These are phyloP conservation scores for Cyclophora punctaria DNA, from an alignment of 2,888 invertebrate species.

Conservation along the genomic window DNA sequence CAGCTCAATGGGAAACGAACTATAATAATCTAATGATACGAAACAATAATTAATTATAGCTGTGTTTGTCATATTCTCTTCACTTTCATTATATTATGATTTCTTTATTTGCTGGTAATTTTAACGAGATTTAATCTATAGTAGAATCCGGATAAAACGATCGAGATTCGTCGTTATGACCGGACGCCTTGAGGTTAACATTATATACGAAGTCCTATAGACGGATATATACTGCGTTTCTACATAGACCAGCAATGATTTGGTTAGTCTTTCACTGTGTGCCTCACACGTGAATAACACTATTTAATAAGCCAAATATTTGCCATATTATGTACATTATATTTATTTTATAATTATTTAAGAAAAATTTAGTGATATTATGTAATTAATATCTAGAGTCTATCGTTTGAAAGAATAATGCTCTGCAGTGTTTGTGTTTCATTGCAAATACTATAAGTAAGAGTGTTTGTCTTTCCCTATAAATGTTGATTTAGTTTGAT, in stretches of 20 bases:
- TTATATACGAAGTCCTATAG: too few relatives aligned
- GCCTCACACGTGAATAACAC: conserved; percentile 37
- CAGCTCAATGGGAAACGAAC: conserved; percentile 76
- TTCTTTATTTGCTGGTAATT: conserved; percentile 6
- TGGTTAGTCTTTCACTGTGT: neutral
- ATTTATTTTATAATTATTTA: conserved; percentile 46
- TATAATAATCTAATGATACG: conserved; percentile 29
- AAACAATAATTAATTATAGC: conserved; percentile 1
- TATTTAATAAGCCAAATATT: conserved; percentile 71
- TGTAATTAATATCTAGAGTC: conserved; percentile 15
- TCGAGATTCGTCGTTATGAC: too few relatives aligned
- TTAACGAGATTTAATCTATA: neutral
- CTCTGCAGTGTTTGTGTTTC: conserved; percentile 62
- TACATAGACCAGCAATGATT: neutral
- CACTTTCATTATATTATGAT: conserved; percentile 4
- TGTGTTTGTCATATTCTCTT: conserved; percentile 1
- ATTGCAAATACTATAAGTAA: conserved; percentile 58
- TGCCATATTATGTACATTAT: conserved; percentile 65
- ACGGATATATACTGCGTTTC: neutral
- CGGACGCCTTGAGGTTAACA: too few relatives aligned
- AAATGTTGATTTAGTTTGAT: conserved; percentile 15
- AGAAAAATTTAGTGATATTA: conserved; percentile 19
- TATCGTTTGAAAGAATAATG: conserved; percentile 42
- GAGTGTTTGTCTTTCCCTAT: conserved; percentile 51
- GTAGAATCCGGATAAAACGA: too few relatives aligned